Evolutionary conservation across 2,888 invertebrate genomes (phyloP).

Genomic region (Machimus rusticus): DNA sequence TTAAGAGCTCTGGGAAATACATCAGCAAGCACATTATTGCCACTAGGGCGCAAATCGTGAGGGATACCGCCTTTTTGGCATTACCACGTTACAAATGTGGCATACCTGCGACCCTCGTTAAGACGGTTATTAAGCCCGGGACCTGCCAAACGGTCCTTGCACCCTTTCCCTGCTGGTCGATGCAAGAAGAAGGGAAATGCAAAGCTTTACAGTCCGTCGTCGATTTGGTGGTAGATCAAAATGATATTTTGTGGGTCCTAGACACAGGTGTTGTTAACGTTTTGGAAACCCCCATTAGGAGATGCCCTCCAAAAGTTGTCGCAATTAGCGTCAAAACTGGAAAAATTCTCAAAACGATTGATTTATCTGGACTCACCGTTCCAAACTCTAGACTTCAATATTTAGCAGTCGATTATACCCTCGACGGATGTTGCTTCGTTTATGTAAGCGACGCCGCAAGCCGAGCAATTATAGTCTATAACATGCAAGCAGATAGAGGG

Average conservation of each 20-base stretch:
- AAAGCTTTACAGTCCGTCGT: slow-evolving; percentile 74
- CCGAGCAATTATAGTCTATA: slow-evolving; percentile 73
- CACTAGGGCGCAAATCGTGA: slow-evolving; percentile 68
- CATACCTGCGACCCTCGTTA: slow-evolving; percentile 73
- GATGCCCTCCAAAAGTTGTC: slow-evolving; percentile 75
- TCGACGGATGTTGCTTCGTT: slow-evolving; percentile 69
- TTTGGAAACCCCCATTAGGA: slow-evolving; percentile 69
- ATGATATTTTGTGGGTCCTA: slow-evolving; percentile 76
- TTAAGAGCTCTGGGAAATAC: slow-evolving; percentile 67
- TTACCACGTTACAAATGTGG: slow-evolving; percentile 70
- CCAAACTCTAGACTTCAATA: slow-evolving; percentile 73
- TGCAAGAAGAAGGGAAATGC: slow-evolving; percentile 72
- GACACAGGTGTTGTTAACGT: slow-evolving; percentile 77
- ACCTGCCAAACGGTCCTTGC: slow-evolving; percentile 64
- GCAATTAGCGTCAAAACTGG: slow-evolving; percentile 68
- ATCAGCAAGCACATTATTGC: slow-evolving; percentile 68
- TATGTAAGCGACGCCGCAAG: slow-evolving; percentile 75
- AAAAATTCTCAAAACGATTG: slow-evolving; percentile 70
- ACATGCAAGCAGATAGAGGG: slow-evolving; percentile 69
- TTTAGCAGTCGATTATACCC: slow-evolving; percentile 71
- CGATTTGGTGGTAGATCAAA: slow-evolving; percentile 69
- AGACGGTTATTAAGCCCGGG: slow-evolving; percentile 63
- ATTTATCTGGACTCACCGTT: slow-evolving; percentile 68
- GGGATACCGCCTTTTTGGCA: slow-evolving; percentile 67
- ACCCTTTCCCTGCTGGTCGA: slow-evolving; percentile 72